Evolutionary conservation across 2,113 vertebrate genomes (phyloP), one percentile per base, ranked within the genome.

Genomic region (Chloroceryle aenea): DNA sequence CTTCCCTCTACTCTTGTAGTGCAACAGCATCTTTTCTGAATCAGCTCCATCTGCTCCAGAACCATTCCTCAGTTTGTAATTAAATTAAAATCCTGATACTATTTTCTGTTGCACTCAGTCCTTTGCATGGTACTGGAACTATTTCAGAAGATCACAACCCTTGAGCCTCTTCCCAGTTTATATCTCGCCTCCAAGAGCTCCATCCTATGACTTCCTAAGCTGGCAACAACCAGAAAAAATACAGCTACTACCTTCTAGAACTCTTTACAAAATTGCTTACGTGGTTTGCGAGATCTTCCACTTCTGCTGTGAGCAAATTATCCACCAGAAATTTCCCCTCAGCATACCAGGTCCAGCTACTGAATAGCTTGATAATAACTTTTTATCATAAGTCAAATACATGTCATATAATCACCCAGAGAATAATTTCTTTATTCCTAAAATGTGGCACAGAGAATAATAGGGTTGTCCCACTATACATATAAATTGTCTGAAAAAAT

Each of bases 321-420:
- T 22, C 6, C 7, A 61, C 32, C 7, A 11, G 2, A 4, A 85
- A 64, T 16, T 23, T 85, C 25, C 29, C 45, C 40, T 59, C 38
- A 55, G 23, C 12, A 17, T 23, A 68, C 48, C 0, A 0, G 38
- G 23, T 14, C 27, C 78, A 77, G 64, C 20, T 77, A 5, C 2
- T 38, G 36, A 53, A 61, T 59, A 78, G 32, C 6, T 36, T 14
- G 18, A 63, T 40, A 59, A 68, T 18, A 6, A 7, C 48, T 85
- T 63, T 67, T 83, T 52, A 53, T 36, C 38, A 8, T 6, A 53
- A 18, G 2, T 45, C 52, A 72, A n/a, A 58, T 74, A 16, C 2
- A 7, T 36, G 58, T 40, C 26, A n/a, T 34, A 7, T 7, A 29
- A 86, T 59, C 6, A 1, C 17, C 20, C 22, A 69, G 45, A 59